Evolutionary conservation across 2,888 invertebrate genomes (phyloP).

Genomic region (Xestia rhomboidea): DNA sequence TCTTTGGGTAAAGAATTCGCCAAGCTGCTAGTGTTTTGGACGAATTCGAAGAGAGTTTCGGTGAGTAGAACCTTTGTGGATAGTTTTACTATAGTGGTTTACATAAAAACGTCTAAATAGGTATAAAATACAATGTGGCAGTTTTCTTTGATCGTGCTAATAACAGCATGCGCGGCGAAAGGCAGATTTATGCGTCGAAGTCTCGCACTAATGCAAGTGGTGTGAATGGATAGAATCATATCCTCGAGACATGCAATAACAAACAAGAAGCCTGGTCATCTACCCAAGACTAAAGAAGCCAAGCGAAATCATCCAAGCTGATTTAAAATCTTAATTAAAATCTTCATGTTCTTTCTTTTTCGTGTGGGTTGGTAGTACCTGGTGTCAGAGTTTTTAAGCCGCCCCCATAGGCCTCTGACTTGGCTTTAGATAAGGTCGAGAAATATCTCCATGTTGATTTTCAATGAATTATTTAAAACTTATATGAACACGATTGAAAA

Average conservation of each 20-base stretch:
- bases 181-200: constrained; percentile 27
- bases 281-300: background rate
- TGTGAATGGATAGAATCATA: constrained; percentile 25
- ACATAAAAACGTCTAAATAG: background rate
- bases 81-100: background rate
- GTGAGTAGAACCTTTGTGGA: too few relatives aligned
- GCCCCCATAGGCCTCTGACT: too few relatives aligned
- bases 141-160: constrained; percentile 5
- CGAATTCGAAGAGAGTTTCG: background rate
- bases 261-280: constrained; percentile 9
- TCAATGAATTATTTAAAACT: constrained; percentile 52
- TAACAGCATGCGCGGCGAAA: constrained; percentile 17
- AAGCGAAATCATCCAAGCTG: constrained; percentile 3
- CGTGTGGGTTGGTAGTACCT: too few relatives aligned
- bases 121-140: background rate
- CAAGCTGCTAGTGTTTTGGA: background rate
- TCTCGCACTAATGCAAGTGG: constrained; percentile 15
- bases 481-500: constrained; percentile 36
- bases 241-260: constrained; percentile 19
- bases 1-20: background rate
- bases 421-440: too few relatives aligned
- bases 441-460: constrained; percentile 9
- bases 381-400: too few relatives aligned
- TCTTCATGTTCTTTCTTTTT: background rate
- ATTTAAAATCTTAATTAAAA: constrained; percentile 42